Evolutionary conservation across 2,888 invertebrate genomes (phyloP).

Genomic region (Erannis defoliaria): DNA sequence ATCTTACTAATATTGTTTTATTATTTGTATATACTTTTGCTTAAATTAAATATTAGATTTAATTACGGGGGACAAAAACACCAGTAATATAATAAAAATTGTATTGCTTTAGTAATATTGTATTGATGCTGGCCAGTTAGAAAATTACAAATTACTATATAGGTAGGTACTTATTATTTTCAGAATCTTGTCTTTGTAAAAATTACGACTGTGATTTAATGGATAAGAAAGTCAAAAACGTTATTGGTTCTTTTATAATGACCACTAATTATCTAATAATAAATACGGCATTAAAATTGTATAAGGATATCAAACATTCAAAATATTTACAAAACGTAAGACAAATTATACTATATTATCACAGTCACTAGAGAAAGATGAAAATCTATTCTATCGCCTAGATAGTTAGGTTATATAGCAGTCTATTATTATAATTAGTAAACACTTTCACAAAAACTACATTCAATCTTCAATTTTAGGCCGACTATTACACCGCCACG

Average conservation of each 20-base stretch:
- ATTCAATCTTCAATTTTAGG: slow-evolving; percentile 56
- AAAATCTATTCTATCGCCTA: slow-evolving; percentile 65
- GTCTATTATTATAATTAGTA: slow-evolving; percentile 71
- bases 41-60: not conserved
- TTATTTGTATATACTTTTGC: too few relatives aligned
- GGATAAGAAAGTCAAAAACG: slow-evolving; percentile 50
- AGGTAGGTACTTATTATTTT: slow-evolving; percentile 49
- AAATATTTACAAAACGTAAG: slow-evolving; percentile 80
- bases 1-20: too few relatives aligned
- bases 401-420: slow-evolving; percentile 65
- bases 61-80: not conserved
- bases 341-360: slow-evolving; percentile 86
- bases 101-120: slow-evolving; percentile 67
- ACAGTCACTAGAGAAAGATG: slow-evolving; percentile 84
- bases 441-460: slow-evolving; percentile 59
- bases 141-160: slow-evolving; percentile 64
- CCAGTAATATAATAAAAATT: slow-evolving; percentile 54
- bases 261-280: slow-evolving; percentile 50
- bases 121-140: slow-evolving; percentile 65
- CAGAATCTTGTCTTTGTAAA: slow-evolving; percentile 65
- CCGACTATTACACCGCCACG: slow-evolving; percentile 58
- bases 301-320: slow-evolving; percentile 83
- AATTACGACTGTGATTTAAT: slow-evolving; percentile 26
- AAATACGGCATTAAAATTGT: slow-evolving; percentile 81
- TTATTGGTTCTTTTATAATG: slow-evolving; percentile 45